Evolutionary conservation across 2,797 vertebrate genomes (phyloP).

Genomic region (Anomalospiza imberbis): DNA sequence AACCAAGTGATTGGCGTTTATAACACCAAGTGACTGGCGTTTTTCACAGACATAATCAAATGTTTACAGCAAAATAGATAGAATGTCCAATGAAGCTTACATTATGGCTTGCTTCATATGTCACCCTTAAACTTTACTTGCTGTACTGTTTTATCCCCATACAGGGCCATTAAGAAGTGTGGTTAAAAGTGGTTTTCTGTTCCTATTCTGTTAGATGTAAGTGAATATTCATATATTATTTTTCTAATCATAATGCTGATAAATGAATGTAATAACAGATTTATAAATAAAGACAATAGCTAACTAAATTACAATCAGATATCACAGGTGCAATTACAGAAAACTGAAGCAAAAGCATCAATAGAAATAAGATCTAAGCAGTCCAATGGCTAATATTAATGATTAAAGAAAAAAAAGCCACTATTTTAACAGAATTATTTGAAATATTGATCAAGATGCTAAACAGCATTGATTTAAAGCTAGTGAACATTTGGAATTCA

Average conservation of each 20-base stretch:
- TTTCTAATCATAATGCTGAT: not conserved
- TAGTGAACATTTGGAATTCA: not conserved
- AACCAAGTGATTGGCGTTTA: too few species aligned
- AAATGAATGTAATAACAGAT: not conserved
- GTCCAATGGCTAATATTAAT: not conserved
- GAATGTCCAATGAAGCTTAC: not conserved
- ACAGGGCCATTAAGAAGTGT: not conserved
- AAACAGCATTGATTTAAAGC: not conserved
- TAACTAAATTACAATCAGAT: not conserved
- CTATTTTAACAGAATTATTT: not conserved
- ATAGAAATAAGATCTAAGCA: not conserved
- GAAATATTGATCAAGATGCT: slow-evolving; percentile 39
- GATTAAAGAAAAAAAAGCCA: not conserved
- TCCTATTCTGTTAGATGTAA: not conserved
- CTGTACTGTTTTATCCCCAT: not conserved
- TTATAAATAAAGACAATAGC: not conserved
- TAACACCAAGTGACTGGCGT: too few species aligned
- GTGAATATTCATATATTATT: not conserved
- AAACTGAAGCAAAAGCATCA: not conserved
- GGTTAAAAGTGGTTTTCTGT: not conserved
- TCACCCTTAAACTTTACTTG: not conserved
- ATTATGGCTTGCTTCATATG: not conserved
- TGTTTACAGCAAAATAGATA: not conserved
- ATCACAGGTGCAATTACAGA: not conserved
- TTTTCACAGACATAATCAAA: too few species aligned